Conservation (phyloP, 2,797 vertebrate species). For the Champsocephalus gunnari region DNA sequence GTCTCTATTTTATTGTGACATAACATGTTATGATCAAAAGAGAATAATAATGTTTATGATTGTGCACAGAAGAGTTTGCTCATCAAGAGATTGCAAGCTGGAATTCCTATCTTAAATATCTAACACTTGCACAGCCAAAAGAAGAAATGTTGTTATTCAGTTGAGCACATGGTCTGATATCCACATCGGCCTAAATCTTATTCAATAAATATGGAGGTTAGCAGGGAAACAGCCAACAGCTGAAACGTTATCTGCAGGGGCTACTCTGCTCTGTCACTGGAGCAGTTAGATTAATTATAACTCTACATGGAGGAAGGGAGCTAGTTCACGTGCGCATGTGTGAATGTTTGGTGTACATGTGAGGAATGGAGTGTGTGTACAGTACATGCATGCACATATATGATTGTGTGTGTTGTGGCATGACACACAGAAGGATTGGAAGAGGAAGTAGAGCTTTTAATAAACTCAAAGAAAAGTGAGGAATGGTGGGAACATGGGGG, state of each 20-base stretch:
- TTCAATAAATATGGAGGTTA: slow-evolving; percentile 66
- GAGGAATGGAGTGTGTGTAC: slow-evolving; percentile 21
- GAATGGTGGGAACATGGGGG: background rate
- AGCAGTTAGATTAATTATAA: slow-evolving; percentile 82
- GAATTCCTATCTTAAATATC: background rate
- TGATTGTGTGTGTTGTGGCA: slow-evolving; percentile 46
- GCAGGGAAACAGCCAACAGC: slow-evolving; percentile 61
- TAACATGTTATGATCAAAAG: background rate
- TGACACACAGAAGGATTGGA: slow-evolving; percentile 24
- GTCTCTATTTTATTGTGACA: background rate
- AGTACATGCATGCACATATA: slow-evolving; percentile 32
- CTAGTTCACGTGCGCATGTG: slow-evolving; percentile 39
- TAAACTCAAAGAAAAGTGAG: slow-evolving; percentile 40
- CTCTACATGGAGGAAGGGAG: slow-evolving; percentile 65
- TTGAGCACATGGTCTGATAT: slow-evolving; percentile 45
- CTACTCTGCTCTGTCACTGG: slow-evolving; percentile 72
- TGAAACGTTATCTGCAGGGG: slow-evolving; percentile 73
- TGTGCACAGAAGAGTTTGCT: background rate
- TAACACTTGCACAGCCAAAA: background rate
- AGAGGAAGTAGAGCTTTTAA: slow-evolving; percentile 52
- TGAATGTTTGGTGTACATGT: slow-evolving; percentile 10
- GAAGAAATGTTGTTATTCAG: background rate
- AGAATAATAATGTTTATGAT: background rate
- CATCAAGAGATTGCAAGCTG: background rate
- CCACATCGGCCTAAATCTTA: slow-evolving; percentile 18